Base-by-base conservation (phyloP, 2,797 vertebrate genomes). In the Leptatherina wallacei region DNA sequence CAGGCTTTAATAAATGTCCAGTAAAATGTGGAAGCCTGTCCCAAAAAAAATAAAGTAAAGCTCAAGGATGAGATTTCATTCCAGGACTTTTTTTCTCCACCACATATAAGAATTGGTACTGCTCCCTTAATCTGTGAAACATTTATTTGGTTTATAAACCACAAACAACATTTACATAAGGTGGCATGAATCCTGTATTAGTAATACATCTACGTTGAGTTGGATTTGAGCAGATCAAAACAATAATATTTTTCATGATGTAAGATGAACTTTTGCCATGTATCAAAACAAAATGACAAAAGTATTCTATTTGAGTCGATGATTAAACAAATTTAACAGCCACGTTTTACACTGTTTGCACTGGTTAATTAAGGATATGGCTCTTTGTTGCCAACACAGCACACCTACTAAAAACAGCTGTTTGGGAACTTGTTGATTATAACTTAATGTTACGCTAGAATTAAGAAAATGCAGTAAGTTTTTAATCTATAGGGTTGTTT, bases 1-100 rank as follows among this genome's bases (percentile, higher is more conserved):
- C 72, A 61, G 55, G 67, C 73, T 73, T 74, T 33, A 49, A 66
- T 59, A 80, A 77, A 66, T 38, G 13, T 72, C 24, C 20, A 44
- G 11, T 42, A 32, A 61, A 79, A 71, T 36, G 66, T 75, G 35
- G 5, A 74, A 69, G 65, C 76, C 32, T 77, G 47, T 22, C 2
- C 47, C 2, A 22, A n/a, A 49, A 49, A 47, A 49, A 18, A 27
- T 52, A 20, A 65, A 64, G 22, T 61, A 75, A 54, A 24, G 14
- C 24, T 64, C n/a, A 49, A 20, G 8, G 29, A 55, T 38, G 47
- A 69, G 7, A 62, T 14, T 69, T 58, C 4, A 54, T 61, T 56
- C 14, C 27, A 56, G 54, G 2, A 16, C 16, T 30, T 55, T 27
- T 61, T 73, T n/a, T 68, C 14, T 62, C 20, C 6, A 56, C 14